These are phyloP conservation scores for Tringa solitaria DNA, from an alignment of 2,113 vertebrate genomes.

Conservation along the genomic window DNA sequence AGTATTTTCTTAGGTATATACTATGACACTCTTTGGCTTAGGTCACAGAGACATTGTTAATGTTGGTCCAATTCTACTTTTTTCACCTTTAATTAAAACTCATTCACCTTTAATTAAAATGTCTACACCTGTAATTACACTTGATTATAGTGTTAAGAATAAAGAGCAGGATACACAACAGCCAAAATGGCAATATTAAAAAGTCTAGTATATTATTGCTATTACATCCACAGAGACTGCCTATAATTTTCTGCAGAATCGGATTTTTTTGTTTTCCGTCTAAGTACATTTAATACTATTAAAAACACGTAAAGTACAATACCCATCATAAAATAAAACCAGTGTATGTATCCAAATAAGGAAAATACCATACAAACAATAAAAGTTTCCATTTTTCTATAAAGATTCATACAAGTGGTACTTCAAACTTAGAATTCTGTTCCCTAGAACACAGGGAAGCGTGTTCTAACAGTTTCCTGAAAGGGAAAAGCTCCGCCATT, in stretches of 20 bases:
- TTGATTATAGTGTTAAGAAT: conserved; percentile 61
- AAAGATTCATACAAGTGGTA: background rate
- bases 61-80: conserved; percentile 43
- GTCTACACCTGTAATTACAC: conserved; percentile 66
- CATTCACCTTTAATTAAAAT: conserved; percentile 67
- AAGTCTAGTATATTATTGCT: conserved; percentile 29
- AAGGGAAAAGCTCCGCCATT: background rate
- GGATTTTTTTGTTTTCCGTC: background rate
- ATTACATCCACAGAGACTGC: background rate
- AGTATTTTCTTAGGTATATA: background rate
- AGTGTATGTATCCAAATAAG: background rate
- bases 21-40: background rate
- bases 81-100: conserved; percentile 68
- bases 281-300: background rate
- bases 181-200: conserved; percentile 61
- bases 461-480: background rate
- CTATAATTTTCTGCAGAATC: conserved; percentile 46
- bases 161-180: conserved; percentile 52
- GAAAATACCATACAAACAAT: background rate
- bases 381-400: background rate
- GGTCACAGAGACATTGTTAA: conserved; percentile 23
- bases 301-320: background rate
- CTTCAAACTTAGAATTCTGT: background rate
- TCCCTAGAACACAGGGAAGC: too few species aligned
- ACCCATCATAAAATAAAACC: background rate